Conservation (phyloP, 2,113 vertebrate genomes). For the Gopherus flavomarginatus region DNA sequence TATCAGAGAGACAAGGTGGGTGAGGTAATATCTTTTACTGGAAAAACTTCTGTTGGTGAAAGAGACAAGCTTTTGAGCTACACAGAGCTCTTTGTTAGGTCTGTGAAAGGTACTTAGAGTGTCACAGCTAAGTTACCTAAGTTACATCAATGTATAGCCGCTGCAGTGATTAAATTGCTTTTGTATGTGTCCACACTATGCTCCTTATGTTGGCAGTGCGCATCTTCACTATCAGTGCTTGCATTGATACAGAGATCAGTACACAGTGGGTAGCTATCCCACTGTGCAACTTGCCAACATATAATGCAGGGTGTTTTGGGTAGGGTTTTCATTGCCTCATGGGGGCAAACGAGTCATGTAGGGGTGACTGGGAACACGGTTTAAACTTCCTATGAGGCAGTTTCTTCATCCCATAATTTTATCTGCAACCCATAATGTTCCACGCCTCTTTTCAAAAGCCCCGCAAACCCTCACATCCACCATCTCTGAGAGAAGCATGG, state of each 20-base stretch:
- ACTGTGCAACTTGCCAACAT: not conserved
- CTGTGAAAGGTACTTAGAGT: not conserved
- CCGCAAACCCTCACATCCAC: not conserved
- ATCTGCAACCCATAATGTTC: not conserved
- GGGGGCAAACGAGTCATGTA: not conserved
- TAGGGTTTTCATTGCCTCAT: not conserved
- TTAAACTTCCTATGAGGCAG: not conserved
- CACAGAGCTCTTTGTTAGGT: not conserved
- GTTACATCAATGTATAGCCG: not conserved
- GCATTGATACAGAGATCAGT: not conserved
- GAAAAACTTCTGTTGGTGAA: not conserved
- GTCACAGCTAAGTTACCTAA: not conserved
- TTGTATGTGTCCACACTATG: not conserved
- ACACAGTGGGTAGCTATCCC: not conserved
- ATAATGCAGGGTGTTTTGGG: not conserved
- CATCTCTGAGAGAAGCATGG: not conserved
- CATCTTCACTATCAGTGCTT: not conserved
- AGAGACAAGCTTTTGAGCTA: not conserved
- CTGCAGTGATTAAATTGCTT: not conserved
- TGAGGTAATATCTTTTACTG: not conserved
- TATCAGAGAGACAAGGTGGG: not conserved
- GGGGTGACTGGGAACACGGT: not conserved
- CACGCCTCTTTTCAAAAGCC: not conserved
- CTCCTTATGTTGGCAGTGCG: not conserved
- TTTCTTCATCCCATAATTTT: not conserved